Evolutionary conservation across 2,888 invertebrate genomes (phyloP), one percentile per base, ranked within the genome.

Genomic region (Bursaphelenchus okinawaensis): DNA sequence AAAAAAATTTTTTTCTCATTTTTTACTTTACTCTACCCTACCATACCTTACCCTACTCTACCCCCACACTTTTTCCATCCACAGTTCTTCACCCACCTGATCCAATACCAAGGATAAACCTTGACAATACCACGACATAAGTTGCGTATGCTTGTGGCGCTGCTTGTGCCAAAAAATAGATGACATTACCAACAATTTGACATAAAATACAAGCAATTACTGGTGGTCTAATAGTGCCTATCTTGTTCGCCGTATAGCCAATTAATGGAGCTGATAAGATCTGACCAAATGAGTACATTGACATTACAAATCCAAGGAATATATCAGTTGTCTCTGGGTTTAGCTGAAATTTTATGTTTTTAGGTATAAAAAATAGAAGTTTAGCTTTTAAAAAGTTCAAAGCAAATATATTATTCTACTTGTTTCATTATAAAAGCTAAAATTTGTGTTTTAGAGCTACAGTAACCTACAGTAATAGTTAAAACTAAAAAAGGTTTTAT

Each of bases 321-420:
- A 65, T 67, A 55, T 76, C 72, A 12, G 69, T 23, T 26, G 24
- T 26, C 12, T 29, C 29, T n/a, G 75, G 78, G 78, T 78, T 22
- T 68, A 72, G 6, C 83, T 83, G 63, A 83, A 83, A 62, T 31
- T 31, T 12, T 16, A 40, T 40, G 12, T n/a, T n/a, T n/a, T n/a
- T n/a, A n/a, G n/a, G n/a, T n/a, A n/a, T n/a, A n/a, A n/a, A n/a
- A n/a, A n/a, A n/a, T n/a, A n/a, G n/a, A n/a, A n/a, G n/a, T n/a
- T n/a, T n/a, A n/a, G n/a, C n/a, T n/a, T n/a, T n/a, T n/a, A n/a
- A n/a, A n/a, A n/a, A n/a, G n/a, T n/a, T n/a, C n/a, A n/a, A n/a
- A n/a, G n/a, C n/a, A n/a, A n/a, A n/a, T n/a, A n/a, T n/a, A n/a
- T n/a, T n/a, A n/a, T n/a, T n/a, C n/a, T n/a, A n/a, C n/a, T n/a